Evolutionary conservation across 2,888 invertebrate species (phyloP), one percentile per base, ranked within the genome.

Genomic region (Pristionchus exspectatus): DNA sequence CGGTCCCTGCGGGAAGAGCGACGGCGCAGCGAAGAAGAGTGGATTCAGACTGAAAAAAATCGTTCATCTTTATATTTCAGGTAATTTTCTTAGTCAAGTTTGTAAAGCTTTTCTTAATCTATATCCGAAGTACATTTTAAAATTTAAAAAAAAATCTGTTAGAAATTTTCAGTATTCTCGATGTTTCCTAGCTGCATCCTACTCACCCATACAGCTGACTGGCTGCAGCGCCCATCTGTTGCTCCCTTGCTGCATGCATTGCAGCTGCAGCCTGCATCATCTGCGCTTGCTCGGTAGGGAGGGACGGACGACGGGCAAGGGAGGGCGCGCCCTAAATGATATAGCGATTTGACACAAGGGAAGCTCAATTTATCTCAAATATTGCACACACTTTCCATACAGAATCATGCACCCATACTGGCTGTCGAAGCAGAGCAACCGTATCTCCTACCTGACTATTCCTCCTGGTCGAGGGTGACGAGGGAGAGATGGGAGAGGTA

Each of bases 191-290:
- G 1, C 44, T 50, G n/a, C n/a, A 50, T 0, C 69, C 9, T 72
- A 69, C 87, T 77, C 38, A 88, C 88, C 88, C 88, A 24, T 88
- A 88, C 5, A 88, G 69, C 24, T 88, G 88, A 27, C 56, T 59
- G 2, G 88, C 88, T 16, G 88, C 88, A 5, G 88, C 88, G 16
- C 72, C 88, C n/a, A 59, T 59, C 18, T 74, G 74, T 16, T 87
- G 54, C 27, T 38, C 88, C 2, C 56, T 14, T 33, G 66, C 87
- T 0, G 30, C 38, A 4, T 88, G 88, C 77, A 88, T 88, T 7
- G 72, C 88, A 2, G 59, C 77, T 12, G 88, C 88, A 30, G 59
- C 87, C 69, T 87, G 87, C 69, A 87, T 59, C 87, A 87, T 59
- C 33, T 88, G 88, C 18, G 30, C 44, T 56, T 88, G 69, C 50